A percentile compares a stretch with the other conserved stretches of the same genome.
Conservation (phyloP, 2,113 vertebrate species). For the Bagarius yarrelli region DNA sequence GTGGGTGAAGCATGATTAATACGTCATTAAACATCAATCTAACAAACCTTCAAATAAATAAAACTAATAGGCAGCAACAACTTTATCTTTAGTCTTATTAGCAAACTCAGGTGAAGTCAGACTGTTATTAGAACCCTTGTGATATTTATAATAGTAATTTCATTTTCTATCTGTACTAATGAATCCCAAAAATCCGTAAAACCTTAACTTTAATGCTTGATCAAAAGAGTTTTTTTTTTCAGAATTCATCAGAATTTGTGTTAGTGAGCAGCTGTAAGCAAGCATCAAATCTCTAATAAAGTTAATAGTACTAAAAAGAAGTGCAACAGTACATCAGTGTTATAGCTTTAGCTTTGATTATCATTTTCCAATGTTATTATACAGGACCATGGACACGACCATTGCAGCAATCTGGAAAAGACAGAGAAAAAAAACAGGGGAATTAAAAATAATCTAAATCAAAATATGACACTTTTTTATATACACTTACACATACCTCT, state of each 20-base stretch:
- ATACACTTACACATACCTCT: conserved; percentile 56
- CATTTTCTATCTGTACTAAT: neutral
- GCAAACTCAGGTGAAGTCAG: neutral
- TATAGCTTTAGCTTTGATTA: neutral
- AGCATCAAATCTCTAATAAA: neutral
- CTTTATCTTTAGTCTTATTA: neutral
- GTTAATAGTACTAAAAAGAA: neutral
- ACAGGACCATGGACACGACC: conserved; percentile 53
- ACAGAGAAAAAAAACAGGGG: neutral
- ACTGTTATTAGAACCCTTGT: neutral
- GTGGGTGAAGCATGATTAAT: neutral
- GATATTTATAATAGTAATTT: neutral
- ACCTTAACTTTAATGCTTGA: neutral
- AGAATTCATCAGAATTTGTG: neutral
- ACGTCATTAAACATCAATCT: neutral
- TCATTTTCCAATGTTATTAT: conserved; percentile 43
- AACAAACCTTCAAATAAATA: conserved; percentile 15
- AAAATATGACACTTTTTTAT: neutral
- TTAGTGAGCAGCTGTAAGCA: neutral
- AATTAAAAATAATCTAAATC: neutral
- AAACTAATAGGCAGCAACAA: neutral
- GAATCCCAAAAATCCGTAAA: neutral
- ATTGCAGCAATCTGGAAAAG: conserved; percentile 50
- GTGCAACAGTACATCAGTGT: neutral
- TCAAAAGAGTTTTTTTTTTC: neutral